These are phyloP conservation scores for Apis dorsata DNA, from an alignment of 1,140 invertebrate genomes.

Conservation along the genomic window DNA sequence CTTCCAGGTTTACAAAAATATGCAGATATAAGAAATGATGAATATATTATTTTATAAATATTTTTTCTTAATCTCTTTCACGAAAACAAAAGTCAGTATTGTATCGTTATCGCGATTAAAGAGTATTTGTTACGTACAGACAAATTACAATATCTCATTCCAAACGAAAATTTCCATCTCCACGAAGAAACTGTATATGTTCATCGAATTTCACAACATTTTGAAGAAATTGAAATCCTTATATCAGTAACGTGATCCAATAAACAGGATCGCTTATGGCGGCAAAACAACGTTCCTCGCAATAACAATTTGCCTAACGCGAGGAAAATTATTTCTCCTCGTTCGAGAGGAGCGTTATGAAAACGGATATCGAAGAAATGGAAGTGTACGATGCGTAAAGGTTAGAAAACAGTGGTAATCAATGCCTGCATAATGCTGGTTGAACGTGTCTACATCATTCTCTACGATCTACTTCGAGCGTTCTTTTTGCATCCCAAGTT, in stretches of 20 bases:
- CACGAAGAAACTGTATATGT: too few relatives aligned
- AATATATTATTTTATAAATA: too few relatives aligned
- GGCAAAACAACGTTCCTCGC: neutral
- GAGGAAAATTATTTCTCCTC: slow-evolving; percentile 15
- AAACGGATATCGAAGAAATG: slow-evolving; percentile 25
- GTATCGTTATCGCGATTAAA: too few relatives aligned
- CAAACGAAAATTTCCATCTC: too few relatives aligned
- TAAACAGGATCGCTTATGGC: neutral
- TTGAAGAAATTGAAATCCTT: neutral
- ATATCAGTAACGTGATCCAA: neutral
- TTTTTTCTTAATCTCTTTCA: too few relatives aligned
- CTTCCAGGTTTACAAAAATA: too few relatives aligned
- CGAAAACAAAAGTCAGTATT: too few relatives aligned
- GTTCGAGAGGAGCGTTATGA: slow-evolving; percentile 13
- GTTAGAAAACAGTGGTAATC: slow-evolving; percentile 31
- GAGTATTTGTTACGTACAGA: too few relatives aligned
- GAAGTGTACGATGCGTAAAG: slow-evolving; percentile 16
- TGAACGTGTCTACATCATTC: slow-evolving; percentile 4
- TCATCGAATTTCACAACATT: too few relatives aligned
- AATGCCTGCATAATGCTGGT: slow-evolving; percentile 6
- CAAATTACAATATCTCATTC: too few relatives aligned
- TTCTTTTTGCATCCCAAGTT: neutral
- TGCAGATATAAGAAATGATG: too few relatives aligned
- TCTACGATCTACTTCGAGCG: slow-evolving; percentile 2
- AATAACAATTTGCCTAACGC: slow-evolving; percentile 28